Base-by-base conservation (phyloP, 2,888 invertebrate species). In the Eubasilissa splendida region DNA sequence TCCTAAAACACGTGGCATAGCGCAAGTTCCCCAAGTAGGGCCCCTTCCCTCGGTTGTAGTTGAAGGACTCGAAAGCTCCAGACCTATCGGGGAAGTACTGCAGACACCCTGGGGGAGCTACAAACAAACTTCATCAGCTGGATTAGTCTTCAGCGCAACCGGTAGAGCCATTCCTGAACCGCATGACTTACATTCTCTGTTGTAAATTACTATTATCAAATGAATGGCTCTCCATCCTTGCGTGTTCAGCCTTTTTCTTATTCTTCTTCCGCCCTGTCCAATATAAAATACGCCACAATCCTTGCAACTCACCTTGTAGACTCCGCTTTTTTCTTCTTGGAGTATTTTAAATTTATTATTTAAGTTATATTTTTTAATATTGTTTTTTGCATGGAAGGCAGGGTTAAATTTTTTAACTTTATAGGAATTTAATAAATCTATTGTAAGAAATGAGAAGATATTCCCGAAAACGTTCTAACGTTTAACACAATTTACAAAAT, bases 1-100 rank as follows among this genome's bases (percentile, higher is more conserved):
- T 89, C 84, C 90, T 92, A 86, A 94, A 93, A 86, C 94, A 94
- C 0, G 93, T 92, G 0, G 93, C 91, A 85, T 94, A 94, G 1
- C 88, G 88, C 80, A 93, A 85, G 82, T 90, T 90, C 0, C 90
- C 91, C 81, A 92, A 91, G 84, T 93, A 93, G 0, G 92, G 91
- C 0, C 91, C 91, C 0, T 86, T 83, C 0, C 90, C 89, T 3
- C 89, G 85, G 85, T 92, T 92, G 85, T 91, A 94, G 85, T 94
- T 94, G 84, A 94, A 94, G 0, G 91, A 92, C 81, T 91, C 91
- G 82, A 94, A 90, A 8, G 86, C 85, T 0, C 93, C 94, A 0
- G 87, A 85, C 0, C 90, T 86, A 71, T 92, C 92, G 0, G 92
- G 92, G 85, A 90, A 93, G 87, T 92, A 94, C 84, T 94, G 94